Percentiles rank a stretch among this genome's conserved stretches.
Conservation (phyloP, 2,113 vertebrate species). For the Dasyurus viverrinus region DNA sequence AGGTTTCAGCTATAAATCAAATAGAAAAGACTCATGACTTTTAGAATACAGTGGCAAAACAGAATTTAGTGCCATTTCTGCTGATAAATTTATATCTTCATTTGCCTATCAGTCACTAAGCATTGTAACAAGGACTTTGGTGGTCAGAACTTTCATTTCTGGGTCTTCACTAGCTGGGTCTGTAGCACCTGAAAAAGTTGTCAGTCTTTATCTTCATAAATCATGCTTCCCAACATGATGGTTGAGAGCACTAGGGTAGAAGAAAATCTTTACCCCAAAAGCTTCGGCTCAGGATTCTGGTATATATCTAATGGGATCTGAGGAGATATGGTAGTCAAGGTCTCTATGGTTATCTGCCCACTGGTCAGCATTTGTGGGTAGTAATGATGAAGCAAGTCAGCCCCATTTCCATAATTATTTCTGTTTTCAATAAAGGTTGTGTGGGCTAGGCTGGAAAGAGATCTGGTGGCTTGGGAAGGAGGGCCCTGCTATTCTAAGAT, state of each 20-base stretch:
- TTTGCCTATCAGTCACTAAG: neutral
- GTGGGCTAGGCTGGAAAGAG: neutral
- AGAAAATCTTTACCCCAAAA: neutral
- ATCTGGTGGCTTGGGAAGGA: neutral
- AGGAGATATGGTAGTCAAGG: neutral
- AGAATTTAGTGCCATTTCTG: neutral
- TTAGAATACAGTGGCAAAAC: neutral
- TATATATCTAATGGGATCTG: neutral
- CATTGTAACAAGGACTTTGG: neutral
- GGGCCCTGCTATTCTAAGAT: neutral
- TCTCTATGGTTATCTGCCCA: neutral
- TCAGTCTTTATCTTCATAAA: neutral
- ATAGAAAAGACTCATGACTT: neutral
- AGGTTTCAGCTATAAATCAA: neutral
- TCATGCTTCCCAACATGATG: neutral
- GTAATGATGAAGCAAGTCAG: neutral
- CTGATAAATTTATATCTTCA: neutral
- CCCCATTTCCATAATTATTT: neutral
- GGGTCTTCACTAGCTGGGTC: neutral
- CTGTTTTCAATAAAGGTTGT: neutral
- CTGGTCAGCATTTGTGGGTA: neutral
- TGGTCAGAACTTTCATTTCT: neutral
- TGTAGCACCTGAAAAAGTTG: neutral
- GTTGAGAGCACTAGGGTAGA: neutral
- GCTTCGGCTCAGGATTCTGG: neutral